Percentiles rank a stretch among this genome's conserved stretches.
These are phyloP conservation scores for Anthoptus insignis DNA, from an alignment of 2,888 invertebrate species.

Conservation along the genomic window DNA sequence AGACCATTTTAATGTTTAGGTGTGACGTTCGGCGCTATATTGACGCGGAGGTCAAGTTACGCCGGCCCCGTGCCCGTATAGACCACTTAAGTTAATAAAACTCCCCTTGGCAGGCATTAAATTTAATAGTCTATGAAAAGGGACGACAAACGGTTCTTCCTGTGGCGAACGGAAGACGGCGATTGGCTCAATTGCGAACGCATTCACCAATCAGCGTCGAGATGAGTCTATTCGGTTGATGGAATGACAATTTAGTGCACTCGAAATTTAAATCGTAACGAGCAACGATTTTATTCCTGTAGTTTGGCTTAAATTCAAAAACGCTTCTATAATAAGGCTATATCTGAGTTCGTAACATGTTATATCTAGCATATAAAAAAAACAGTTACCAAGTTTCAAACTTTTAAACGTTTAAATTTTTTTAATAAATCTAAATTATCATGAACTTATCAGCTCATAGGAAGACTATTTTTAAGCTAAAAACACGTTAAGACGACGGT, in stretches of 20 bases:
- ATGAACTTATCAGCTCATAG: too few species aligned
- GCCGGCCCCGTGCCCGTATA: conserved; percentile 73
- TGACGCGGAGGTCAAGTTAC: conserved; percentile 59
- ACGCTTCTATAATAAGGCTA: too few species aligned
- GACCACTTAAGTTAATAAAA: conserved; percentile 84
- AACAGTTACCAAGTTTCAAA: too few species aligned
- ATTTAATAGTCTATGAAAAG: conserved; percentile 85
- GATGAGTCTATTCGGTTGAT: conserved; percentile 49
- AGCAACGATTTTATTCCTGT: conserved; percentile 13
- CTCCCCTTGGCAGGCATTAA: conserved; percentile 81
- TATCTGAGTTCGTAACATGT: neutral
- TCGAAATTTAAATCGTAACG: conserved; percentile 37
- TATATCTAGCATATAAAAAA: too few species aligned
- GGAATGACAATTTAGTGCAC: conserved; percentile 31
- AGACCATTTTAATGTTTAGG: conserved; percentile 40
- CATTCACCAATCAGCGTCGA: conserved; percentile 82
- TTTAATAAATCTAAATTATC: too few species aligned
- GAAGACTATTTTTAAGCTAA: too few species aligned
- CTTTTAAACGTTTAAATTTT: too few species aligned
- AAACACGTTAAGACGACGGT: too few species aligned
- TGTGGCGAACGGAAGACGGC: conserved; percentile 82
- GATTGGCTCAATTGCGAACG: conserved; percentile 83
- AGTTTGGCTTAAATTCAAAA: neutral
- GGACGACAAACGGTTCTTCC: conserved; percentile 81
- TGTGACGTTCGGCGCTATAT: conserved; percentile 40